phyloP scores from a whole-genome alignment of 2,113 vertebrate species.

The Elgaria multicarinata region DNA sequence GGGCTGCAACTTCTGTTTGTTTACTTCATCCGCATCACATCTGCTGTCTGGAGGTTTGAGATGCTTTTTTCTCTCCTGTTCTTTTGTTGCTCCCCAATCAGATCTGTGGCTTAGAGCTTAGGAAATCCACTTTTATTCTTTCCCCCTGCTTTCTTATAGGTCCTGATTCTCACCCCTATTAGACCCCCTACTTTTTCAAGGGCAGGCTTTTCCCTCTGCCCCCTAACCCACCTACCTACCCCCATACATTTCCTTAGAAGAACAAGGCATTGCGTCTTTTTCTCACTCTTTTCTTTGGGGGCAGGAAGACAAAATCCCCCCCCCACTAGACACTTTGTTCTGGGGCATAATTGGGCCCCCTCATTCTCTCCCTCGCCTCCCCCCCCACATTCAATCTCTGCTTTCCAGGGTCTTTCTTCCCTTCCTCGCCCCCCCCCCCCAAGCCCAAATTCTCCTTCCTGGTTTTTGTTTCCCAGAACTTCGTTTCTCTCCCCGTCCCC shows the following conservation, averaged over 20 bases:
- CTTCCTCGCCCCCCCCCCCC: too few relatives aligned
- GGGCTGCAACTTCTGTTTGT: not conserved
- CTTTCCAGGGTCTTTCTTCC: not conserved
- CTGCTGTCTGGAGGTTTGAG: not conserved
- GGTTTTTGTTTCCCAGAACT: not conserved
- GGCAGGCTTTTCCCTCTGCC: too few relatives aligned
- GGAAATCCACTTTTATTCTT: too few relatives aligned
- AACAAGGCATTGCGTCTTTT: not conserved
- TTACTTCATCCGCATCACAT: not conserved
- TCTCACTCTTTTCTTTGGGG: not conserved
- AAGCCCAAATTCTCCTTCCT: not conserved
- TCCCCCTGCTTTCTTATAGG: not conserved
- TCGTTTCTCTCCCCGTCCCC: accelerated
- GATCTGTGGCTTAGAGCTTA: too few relatives aligned
- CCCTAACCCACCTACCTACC: too few relatives aligned
- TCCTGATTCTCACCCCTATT: too few relatives aligned
- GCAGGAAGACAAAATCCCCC: not conserved
- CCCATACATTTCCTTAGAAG: too few relatives aligned
- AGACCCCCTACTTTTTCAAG: too few relatives aligned
- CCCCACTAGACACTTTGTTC: not conserved
- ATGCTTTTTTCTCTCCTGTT: not conserved
- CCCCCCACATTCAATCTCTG: not conserved
- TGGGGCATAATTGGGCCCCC: too few relatives aligned
- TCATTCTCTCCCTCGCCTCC: not conserved
- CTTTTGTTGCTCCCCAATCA: not conserved